Percentiles rank a stretch among this genome's conserved stretches.
Evolutionary conservation across 2,888 invertebrate genomes (phyloP).

Genomic region (Amphipoea lucens): DNA sequence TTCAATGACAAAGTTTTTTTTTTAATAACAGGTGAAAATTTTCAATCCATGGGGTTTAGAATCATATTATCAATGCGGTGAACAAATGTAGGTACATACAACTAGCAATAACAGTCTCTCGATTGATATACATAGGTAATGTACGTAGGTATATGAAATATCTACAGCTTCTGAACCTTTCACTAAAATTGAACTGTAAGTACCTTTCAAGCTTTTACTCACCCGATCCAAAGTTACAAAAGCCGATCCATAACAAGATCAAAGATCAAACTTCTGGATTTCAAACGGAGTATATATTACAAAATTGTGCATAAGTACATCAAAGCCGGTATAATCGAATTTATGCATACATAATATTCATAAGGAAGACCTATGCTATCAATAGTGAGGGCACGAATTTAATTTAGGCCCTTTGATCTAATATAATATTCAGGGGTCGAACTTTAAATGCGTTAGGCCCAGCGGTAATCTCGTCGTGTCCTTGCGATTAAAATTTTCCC

Average conservation of each 20-base stretch:
- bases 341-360: slow-evolving; percentile 75
- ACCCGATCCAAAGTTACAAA: not conserved
- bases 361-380: slow-evolving; percentile 75
- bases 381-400: slow-evolving; percentile 76
- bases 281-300: slow-evolving; percentile 29
- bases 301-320: slow-evolving; percentile 47
- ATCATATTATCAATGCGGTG: not conserved
- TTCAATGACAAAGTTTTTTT: not conserved
- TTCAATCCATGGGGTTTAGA: not conserved
- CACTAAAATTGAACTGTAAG: not conserved
- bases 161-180: not conserved
- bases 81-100: not conserved
- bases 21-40: not conserved
- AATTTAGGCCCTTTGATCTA: slow-evolving; percentile 80
- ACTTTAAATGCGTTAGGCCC: slow-evolving; percentile 76
- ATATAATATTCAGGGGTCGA: slow-evolving; percentile 79
- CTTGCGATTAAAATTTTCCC: slow-evolving; percentile 76
- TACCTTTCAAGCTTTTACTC: slow-evolving; percentile 4
- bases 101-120: not conserved
- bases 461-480: slow-evolving; percentile 71
- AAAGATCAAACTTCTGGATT: slow-evolving; percentile 15
- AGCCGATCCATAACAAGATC: slow-evolving; percentile 15
- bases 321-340: slow-evolving; percentile 73
- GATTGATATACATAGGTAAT: not conserved
- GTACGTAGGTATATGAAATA: not conserved